Evolutionary conservation across 2,797 vertebrate genomes (phyloP), one percentile per base, ranked within the genome.

Genomic region (Echiichthys vipera): DNA sequence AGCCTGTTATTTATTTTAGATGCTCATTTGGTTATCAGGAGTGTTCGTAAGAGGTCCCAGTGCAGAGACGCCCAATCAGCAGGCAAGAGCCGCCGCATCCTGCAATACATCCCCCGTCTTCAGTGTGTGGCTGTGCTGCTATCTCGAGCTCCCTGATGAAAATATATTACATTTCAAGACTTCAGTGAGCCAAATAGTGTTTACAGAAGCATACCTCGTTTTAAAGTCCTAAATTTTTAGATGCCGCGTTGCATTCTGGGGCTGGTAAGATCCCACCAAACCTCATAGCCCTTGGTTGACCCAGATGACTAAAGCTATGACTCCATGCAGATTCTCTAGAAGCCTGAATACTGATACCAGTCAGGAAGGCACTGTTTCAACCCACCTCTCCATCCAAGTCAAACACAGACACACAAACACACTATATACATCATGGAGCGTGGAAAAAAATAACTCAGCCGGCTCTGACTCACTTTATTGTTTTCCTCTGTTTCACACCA

Each of bases 131-230:
- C 83, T 86, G 74, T 37, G 86, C 84, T 88, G 90, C 92, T 84
- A 91, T 93, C 91, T 92, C 88, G 86, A 93, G 87, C 90, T n/a
- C 84, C 78, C 82, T 93, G 92, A 95, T 95, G 92, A 94, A 94
- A 95, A 94, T 94, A 91, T 93, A 94, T 93, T 83, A 79, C 69
- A 81, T 87, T 92, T 92, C 83, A 83, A 93, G 88, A 83, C 91
- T 84, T 91, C 80, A 84, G 65, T 37, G 65, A 78, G 92, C 91
- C 93, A 93, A 93, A 94, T 74, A 86, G 91, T 96, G 96, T 96
- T 96, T 96, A 95, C 88, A 94, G 94, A 96, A 94, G 95, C 96
- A 95, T 94, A 94, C 92, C 92, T 94, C 89, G 68, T 88, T 73
- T 61, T 51, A 71, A 87, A 79, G 79, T 74, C 65, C 70, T 43